These are phyloP conservation scores for Nezara viridula DNA, from an alignment of 2,888 invertebrate genomes.

Conservation along the genomic window DNA sequence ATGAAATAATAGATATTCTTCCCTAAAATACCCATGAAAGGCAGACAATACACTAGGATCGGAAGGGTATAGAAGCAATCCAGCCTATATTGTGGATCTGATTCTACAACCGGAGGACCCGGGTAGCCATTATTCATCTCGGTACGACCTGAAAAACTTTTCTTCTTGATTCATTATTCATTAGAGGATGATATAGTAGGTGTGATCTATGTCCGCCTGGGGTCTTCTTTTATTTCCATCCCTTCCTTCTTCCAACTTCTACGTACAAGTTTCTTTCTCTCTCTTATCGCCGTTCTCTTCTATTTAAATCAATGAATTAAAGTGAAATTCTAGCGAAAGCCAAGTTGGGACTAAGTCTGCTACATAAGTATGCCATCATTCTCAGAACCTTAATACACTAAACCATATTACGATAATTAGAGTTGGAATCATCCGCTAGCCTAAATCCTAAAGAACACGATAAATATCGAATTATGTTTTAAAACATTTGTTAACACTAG, in stretches of 20 bases:
- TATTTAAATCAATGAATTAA: slow-evolving; percentile 22
- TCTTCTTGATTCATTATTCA: slow-evolving; percentile 40
- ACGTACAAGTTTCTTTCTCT: slow-evolving; percentile 14
- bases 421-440: no score
- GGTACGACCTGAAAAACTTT: slow-evolving; percentile 7
- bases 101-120: not conserved
- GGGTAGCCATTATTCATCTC: not conserved
- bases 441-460: no score
- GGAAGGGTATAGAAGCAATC: not conserved
- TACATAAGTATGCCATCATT: not conserved
- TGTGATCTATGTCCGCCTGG: slow-evolving; percentile 9
- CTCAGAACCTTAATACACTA: not conserved
- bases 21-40: not conserved
- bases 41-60: not conserved
- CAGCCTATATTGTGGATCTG: not conserved
- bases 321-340: not conserved
- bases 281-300: not conserved
- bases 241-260: slow-evolving; percentile 12
- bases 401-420: no score
- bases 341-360: not conserved
- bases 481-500: not conserved
- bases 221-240: slow-evolving; percentile 2
- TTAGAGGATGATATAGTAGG: slow-evolving; percentile 44
- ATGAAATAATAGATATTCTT: no score
- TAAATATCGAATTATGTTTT: no score